Evolutionary conservation across 2,888 invertebrate genomes (phyloP).

Genomic region (Cheilosia grossa): DNA sequence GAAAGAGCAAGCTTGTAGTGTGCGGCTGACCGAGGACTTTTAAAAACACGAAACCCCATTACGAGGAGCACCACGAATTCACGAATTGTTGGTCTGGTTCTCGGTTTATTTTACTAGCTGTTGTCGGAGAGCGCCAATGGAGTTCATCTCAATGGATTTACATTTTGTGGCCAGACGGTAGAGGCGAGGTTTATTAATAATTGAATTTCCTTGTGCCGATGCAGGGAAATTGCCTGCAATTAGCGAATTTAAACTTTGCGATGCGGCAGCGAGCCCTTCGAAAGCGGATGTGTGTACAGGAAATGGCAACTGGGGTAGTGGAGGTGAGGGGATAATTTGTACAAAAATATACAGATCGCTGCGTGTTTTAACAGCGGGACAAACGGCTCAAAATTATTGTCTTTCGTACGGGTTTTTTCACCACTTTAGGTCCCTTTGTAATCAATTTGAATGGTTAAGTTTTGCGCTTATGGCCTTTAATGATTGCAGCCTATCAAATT

Average conservation of each 20-base stretch:
- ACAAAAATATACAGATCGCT: conserved; percentile 32
- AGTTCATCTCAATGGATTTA: conserved; percentile 27
- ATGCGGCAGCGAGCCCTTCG: neutral
- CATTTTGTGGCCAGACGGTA: conserved; percentile 45
- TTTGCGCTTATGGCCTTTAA: neutral
- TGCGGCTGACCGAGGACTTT: conserved; percentile 48
- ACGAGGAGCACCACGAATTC: conserved; percentile 30
- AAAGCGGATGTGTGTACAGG: neutral
- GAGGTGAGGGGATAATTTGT: conserved; percentile 4
- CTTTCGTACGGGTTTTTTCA: neutral
- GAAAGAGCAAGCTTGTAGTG: conserved; percentile 32
- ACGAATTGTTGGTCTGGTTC: conserved; percentile 35
- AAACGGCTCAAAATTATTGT: conserved; percentile 32
- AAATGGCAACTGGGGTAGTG: neutral
- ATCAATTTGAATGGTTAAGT: conserved; percentile 18
- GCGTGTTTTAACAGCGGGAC: conserved; percentile 11
- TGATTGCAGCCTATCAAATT: neutral
- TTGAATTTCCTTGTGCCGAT: conserved; percentile 44
- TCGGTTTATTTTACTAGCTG: conserved; percentile 22
- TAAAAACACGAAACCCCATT: conserved; percentile 47
- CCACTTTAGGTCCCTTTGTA: neutral
- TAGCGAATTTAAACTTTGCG: conserved; percentile 14
- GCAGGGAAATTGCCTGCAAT: conserved; percentile 52
- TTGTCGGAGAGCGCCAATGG: neutral
- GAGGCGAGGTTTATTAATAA: conserved; percentile 39